A percentile compares a stretch with the other conserved stretches of the same genome.
Conservation (phyloP, 2,113 vertebrate genomes). For the Tricholaema leucomelas region DNA sequence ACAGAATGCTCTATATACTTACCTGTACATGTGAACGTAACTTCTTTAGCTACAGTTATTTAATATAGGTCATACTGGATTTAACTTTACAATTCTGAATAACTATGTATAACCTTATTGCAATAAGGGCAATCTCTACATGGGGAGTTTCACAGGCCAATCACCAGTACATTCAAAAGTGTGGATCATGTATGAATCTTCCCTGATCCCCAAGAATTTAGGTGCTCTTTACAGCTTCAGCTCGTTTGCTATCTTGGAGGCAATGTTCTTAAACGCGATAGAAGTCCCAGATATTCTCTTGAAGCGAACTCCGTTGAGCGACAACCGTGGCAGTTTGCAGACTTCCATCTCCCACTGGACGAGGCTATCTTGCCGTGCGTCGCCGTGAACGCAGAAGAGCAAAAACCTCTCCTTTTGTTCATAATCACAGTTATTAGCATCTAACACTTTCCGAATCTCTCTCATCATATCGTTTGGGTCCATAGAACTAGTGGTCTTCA, state of each 20-base stretch:
- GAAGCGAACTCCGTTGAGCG: conserved; percentile 95
- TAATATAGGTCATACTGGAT: conserved; percentile 78
- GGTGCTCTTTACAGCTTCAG: conserved; percentile 90
- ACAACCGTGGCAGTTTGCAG: conserved; percentile 93
- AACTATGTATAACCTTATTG: conserved; percentile 93
- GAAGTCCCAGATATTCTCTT: conserved; percentile 98
- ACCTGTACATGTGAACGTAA: conserved; percentile 90
- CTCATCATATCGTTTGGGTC: conserved; percentile 98
- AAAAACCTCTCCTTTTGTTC: conserved; percentile 97
- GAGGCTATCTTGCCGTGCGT: conserved; percentile 92
- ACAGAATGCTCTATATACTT: conserved; percentile 92
- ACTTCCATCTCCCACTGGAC: conserved; percentile 99
- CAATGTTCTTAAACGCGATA: conserved; percentile 98
- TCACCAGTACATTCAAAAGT: conserved; percentile 86
- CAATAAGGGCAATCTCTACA: conserved; percentile 84
- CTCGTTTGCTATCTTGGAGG: conserved; percentile 98
- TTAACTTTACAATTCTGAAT: conserved; percentile 83
- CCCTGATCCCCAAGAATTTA: conserved; percentile 77
- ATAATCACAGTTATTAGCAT: conserved; percentile 96
- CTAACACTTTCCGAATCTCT: conserved; percentile 95
- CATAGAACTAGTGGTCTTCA: conserved; percentile 99
- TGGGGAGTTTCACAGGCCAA: conserved; percentile 77
- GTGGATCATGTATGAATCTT: conserved; percentile 77
- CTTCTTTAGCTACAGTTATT: conserved; percentile 83
- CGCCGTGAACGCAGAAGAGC: conserved; percentile 97